Evolutionary conservation across 2,113 vertebrate species (phyloP), one percentile per base, ranked within the genome.

Genomic region (Malurus alboscapulatus): DNA sequence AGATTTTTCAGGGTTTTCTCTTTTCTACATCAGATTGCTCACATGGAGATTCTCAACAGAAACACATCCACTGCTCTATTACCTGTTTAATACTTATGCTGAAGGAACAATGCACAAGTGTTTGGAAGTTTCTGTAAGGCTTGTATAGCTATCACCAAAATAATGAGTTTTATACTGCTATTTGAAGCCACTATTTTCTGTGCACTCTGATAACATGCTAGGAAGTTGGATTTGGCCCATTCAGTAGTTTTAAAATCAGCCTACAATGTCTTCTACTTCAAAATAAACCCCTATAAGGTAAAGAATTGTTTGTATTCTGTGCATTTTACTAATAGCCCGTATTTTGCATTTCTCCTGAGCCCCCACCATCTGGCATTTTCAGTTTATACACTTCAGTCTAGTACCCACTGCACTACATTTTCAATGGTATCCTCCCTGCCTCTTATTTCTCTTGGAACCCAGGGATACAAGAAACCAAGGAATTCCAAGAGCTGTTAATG

Each of bases 401-500:
- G 30, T 47, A 54, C 34, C 38, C 77, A n/a, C 21, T 47, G 24
- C 32, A 72, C 66, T 55, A 65, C 1, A 5, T 45, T 66, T 68
- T 85, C 79, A 87, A 14, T 26, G 4, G 32, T 82, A 67, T 85
- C 72, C 50, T 54, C 47, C 40, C 44, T 80, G 45, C 45, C 57
- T 54, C 17, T 90, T 47, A 79, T 89, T 92, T 58, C 55, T 81
- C 75, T 93, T 59, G 55, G 45, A 92, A 89, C 2, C 11, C n/a
- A 72, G 87, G 55, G 48, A 85, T 48, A 19, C 34, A 76, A 75
- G 54, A 72, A 62, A 82, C 12, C 71, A 66, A 95, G 84, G 45
- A 87, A 94, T 92, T 92, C 85, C 67, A 90, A 82, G 79, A 75
- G 68, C 68, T 92, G 47, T 30, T 92, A 89, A 92, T 63, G 32